Percentiles rank a stretch among this genome's conserved stretches.
phyloP scores from a whole-genome alignment of 1,140 invertebrate genomes.

The Holotrichia oblita region DNA sequence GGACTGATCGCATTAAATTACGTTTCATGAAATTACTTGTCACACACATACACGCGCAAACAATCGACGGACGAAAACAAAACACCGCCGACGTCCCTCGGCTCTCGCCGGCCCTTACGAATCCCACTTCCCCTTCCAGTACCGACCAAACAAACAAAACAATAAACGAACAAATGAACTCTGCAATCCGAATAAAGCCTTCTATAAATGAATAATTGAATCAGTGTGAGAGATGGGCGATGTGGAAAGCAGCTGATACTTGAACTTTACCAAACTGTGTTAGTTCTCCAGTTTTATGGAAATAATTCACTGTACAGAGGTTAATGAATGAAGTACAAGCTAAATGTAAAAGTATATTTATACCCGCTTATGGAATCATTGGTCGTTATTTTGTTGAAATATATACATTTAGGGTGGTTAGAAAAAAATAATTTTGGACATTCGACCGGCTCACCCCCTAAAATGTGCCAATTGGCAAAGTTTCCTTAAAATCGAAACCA shows the following conservation, averaged over 20 bases:
- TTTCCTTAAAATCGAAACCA: no score
- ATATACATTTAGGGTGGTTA: no score
- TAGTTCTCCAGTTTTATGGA: background rate
- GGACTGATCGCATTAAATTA: slow-evolving; percentile 30
- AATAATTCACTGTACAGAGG: slow-evolving; percentile 11
- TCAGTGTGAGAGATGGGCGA: background rate
- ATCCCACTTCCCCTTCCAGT: background rate
- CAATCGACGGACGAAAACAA: slow-evolving; percentile 26
- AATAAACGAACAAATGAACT: slow-evolving; percentile 28
- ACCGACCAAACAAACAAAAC: slow-evolving; percentile 21
- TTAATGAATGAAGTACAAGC: no score
- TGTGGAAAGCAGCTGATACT: background rate
- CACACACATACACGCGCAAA: slow-evolving; percentile 25
- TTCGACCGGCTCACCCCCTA: no score
- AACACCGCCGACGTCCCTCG: background rate
- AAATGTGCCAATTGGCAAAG: no score
- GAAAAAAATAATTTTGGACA: no score
- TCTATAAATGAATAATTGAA: slow-evolving; percentile 32
- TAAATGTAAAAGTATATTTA: no score
- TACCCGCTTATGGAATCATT: no score
- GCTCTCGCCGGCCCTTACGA: background rate
- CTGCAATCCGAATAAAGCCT: slow-evolving; percentile 18
- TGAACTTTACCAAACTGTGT: background rate
- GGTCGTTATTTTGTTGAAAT: no score
- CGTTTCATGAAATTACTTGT: slow-evolving; percentile 35